phyloP scores from a whole-genome alignment of 2,797 vertebrate genomes.

The Pangasius krempfi region DNA sequence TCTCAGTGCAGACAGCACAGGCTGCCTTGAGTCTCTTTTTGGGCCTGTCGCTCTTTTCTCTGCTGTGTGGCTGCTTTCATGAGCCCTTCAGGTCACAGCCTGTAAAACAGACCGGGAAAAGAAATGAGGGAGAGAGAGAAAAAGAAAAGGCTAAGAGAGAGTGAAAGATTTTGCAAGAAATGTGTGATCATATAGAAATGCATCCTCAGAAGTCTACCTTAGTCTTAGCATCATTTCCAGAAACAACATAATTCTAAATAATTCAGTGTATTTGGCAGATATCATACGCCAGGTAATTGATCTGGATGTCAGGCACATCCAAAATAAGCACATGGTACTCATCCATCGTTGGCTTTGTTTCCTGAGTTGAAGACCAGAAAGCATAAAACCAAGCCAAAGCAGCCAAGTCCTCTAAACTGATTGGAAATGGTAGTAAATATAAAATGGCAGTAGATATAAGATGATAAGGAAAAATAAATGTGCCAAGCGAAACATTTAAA shows the following conservation, averaged over 20 bases:
- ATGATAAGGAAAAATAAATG: conserved; percentile 33
- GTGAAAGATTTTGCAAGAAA: conserved; percentile 27
- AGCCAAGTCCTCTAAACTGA: conserved; percentile 39
- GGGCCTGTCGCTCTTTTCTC: conserved; percentile 66
- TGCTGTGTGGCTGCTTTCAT: conserved; percentile 70
- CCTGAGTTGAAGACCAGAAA: conserved; percentile 26
- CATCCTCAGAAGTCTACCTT: conserved; percentile 3
- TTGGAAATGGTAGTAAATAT: conserved; percentile 52
- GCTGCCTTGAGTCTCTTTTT: conserved; percentile 70
- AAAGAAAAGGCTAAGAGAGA: conserved; percentile 20
- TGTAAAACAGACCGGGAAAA: conserved; percentile 27
- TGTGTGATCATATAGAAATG: background rate
- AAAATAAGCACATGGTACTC: conserved; percentile 63
- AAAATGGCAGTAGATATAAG: conserved; percentile 22
- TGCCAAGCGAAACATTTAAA: conserved; percentile 29
- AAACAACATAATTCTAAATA: conserved; percentile 47
- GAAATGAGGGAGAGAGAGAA: background rate
- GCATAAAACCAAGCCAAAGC: conserved; percentile 11
- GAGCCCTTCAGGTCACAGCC: conserved; percentile 62
- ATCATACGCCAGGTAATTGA: conserved; percentile 60
- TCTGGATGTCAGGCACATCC: conserved; percentile 54
- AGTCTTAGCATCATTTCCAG: conserved; percentile 32
- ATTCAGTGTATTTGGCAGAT: conserved; percentile 58
- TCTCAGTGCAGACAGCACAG: conserved; percentile 71
- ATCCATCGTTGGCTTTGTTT: conserved; percentile 55